Conservation (phyloP, 2,797 vertebrate species). For the Enteromius anoplus region DNA sequence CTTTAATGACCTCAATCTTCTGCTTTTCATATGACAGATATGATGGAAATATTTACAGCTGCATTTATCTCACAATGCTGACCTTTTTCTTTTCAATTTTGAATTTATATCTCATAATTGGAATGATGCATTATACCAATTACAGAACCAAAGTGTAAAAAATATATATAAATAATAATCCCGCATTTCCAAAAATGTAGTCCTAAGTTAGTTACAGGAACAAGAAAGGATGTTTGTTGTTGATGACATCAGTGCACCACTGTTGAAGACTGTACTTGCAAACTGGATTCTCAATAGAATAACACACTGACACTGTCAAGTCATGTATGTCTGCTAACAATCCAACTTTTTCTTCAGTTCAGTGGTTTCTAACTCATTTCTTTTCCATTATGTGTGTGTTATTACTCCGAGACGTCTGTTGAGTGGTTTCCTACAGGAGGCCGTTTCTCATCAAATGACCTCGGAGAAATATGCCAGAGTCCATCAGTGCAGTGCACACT, state of each 20-base stretch:
- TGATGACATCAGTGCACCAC: background rate
- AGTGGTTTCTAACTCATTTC: background rate
- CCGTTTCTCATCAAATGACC: background rate
- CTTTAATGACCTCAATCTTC: no score
- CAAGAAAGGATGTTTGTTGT: background rate
- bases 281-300: background rate
- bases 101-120: background rate
- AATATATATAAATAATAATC: background rate
- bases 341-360: background rate
- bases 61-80: no score
- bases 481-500: background rate
- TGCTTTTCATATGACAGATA: no score
- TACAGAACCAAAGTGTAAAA: background rate
- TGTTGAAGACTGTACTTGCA: background rate
- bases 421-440: background rate
- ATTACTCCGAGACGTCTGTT: background rate
- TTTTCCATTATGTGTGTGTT: conserved; percentile 6
- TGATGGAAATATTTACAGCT: no score
- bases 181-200: background rate
- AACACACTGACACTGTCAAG: background rate
- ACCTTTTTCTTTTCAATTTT: background rate
- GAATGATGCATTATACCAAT: background rate
- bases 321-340: background rate
- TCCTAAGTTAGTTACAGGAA: background rate
- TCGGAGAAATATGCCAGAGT: background rate